Evolutionary conservation across 2,113 vertebrate species (phyloP).

Genomic region (Hyperoodon ampullatus): DNA sequence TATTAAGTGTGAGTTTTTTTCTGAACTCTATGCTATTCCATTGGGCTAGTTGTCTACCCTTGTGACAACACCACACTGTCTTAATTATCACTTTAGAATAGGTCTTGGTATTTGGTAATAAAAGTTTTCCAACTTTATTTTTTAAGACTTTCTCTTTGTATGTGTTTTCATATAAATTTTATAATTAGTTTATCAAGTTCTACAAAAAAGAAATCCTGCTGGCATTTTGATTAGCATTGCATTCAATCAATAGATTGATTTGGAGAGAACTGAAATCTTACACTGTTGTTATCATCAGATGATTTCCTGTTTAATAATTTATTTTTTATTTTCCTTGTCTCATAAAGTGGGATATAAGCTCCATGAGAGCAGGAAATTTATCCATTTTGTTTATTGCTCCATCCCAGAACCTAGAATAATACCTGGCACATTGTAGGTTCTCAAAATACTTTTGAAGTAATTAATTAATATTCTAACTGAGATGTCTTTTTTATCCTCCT

Average conservation of each 20-base stretch:
- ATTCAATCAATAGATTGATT: not conserved
- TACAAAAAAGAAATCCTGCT: not conserved
- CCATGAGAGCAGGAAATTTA: not conserved
- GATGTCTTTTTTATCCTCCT: not conserved
- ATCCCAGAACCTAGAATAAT: not conserved
- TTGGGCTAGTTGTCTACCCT: not conserved
- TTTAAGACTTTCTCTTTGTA: not conserved
- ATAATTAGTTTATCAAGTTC: slow-evolving; percentile 25
- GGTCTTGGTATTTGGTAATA: not conserved
- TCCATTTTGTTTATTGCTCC: not conserved
- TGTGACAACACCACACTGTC: not conserved
- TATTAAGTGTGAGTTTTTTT: not conserved
- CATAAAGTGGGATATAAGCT: not conserved
- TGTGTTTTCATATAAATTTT: slow-evolving; percentile 11
- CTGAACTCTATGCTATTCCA: not conserved
- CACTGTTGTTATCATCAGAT: not conserved
- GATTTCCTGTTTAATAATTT: not conserved
- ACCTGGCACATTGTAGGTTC: not conserved
- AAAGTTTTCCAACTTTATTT: slow-evolving; percentile 13
- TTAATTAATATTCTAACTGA: not conserved
- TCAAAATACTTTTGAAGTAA: slow-evolving; percentile 8
- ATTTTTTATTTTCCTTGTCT: not conserved
- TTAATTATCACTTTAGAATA: slow-evolving; percentile 19
- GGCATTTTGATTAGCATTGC: not conserved
- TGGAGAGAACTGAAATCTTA: not conserved